phyloP scores from a whole-genome alignment of 2,113 vertebrate species.

The Malurus cyaneus region DNA sequence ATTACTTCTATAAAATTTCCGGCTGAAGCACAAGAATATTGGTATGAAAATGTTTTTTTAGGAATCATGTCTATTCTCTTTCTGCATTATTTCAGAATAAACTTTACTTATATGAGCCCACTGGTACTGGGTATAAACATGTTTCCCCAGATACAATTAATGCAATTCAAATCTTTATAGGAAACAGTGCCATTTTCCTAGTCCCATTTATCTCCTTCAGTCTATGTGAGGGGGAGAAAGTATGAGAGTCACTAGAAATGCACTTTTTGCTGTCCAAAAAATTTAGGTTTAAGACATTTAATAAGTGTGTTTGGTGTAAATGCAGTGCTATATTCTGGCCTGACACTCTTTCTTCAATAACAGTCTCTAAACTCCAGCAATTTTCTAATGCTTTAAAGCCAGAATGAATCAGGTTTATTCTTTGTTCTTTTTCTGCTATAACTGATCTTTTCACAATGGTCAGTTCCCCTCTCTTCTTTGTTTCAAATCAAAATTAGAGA shows the following conservation, averaged over 20 bases:
- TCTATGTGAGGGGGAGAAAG: neutral
- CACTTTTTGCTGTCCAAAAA: neutral
- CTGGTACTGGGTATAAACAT: neutral
- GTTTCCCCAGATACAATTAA: neutral
- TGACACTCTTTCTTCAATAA: neutral
- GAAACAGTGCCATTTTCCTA: neutral
- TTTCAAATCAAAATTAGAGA: neutral
- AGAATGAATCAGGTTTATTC: neutral
- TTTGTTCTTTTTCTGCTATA: neutral
- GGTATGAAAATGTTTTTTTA: neutral
- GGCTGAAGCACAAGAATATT: neutral
- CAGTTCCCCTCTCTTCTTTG: neutral
- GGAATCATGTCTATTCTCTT: neutral
- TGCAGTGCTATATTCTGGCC: neutral
- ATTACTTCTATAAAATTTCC: neutral
- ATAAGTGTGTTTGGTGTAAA: neutral
- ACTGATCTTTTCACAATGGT: neutral
- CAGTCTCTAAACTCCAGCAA: neutral
- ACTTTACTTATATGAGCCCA: neutral
- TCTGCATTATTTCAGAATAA: neutral
- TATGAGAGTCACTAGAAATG: neutral
- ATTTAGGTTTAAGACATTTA: neutral
- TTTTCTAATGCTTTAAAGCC: neutral
- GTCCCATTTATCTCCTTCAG: neutral
- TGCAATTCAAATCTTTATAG: neutral